A percentile compares a stretch with the other conserved stretches of the same genome.
Evolutionary conservation across 2,113 vertebrate species (phyloP).

Genomic region (Heptranchias perlo): DNA sequence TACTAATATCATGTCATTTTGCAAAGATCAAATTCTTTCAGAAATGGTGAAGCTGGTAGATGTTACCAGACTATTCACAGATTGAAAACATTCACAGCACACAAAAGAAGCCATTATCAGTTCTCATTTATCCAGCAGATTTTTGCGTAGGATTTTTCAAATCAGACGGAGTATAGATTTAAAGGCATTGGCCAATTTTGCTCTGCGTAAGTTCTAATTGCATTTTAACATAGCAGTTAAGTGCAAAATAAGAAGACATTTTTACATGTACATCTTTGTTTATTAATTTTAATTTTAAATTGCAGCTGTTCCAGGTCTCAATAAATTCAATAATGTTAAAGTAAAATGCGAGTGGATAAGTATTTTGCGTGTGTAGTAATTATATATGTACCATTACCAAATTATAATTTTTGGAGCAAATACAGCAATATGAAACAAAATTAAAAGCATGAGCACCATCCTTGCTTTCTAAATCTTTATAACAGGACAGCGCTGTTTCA

Average conservation of each 20-base stretch:
- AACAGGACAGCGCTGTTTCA: background rate
- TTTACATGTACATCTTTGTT: background rate
- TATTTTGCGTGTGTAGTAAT: background rate
- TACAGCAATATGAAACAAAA: background rate
- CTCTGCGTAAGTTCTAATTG: background rate
- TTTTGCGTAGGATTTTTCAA: background rate
- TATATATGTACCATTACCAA: background rate
- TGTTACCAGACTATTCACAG: constrained; percentile 25
- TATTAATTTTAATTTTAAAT: background rate
- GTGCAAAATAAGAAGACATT: background rate
- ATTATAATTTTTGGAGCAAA: background rate
- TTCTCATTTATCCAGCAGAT: constrained; percentile 23
- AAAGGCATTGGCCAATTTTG: background rate
- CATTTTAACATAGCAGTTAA: background rate
- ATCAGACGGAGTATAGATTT: background rate
- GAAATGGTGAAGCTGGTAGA: constrained; percentile 27
- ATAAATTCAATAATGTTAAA: background rate
- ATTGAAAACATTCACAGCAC: background rate
- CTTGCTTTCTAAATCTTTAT: background rate
- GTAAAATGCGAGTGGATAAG: background rate
- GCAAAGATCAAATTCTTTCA: constrained; percentile 29
- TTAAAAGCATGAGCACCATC: background rate
- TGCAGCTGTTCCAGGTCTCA: too few relatives aligned
- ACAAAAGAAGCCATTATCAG: constrained; percentile 14
- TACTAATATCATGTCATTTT: constrained; percentile 80